A percentile compares a stretch with the other conserved stretches of the same genome.
phyloP scores from a whole-genome alignment of 2,113 vertebrate species.

The Poecile atricapillus region DNA sequence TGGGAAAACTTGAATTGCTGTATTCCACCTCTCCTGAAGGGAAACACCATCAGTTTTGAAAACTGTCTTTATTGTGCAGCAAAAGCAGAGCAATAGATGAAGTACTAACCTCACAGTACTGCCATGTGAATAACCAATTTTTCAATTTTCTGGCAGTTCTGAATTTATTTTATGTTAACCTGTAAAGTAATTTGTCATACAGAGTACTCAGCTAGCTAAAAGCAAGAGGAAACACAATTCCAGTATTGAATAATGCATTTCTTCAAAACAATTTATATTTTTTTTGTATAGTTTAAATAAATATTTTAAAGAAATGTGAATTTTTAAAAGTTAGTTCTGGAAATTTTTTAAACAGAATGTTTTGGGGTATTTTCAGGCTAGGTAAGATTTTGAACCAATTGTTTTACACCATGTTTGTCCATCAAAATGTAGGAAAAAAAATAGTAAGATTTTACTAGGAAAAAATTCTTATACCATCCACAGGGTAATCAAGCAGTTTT shows the following conservation, averaged over 20 bases:
- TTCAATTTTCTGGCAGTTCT: not conserved
- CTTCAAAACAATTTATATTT: not conserved
- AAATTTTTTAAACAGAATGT: not conserved
- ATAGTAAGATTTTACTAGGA: not conserved
- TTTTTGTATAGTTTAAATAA: not conserved
- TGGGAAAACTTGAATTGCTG: not conserved
- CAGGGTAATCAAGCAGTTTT: not conserved
- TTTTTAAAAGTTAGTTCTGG: not conserved
- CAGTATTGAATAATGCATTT: not conserved
- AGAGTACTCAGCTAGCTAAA: not conserved
- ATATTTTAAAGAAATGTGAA: not conserved
- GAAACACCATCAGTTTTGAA: not conserved
- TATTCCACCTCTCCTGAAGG: not conserved
- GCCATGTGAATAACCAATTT: not conserved
- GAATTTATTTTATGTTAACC: not conserved
- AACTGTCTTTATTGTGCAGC: not conserved
- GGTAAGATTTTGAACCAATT: not conserved
- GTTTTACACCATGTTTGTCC: not conserved
- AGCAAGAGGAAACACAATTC: not conserved
- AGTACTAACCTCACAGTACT: not conserved
- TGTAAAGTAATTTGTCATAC: not conserved
- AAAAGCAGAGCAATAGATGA: not conserved
- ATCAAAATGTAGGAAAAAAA: not conserved
- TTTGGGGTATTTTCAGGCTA: rapidly evolving
- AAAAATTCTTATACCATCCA: not conserved